Base-by-base conservation (phyloP, 2,888 invertebrate species). In the Pseudococcus viburni region DNA sequence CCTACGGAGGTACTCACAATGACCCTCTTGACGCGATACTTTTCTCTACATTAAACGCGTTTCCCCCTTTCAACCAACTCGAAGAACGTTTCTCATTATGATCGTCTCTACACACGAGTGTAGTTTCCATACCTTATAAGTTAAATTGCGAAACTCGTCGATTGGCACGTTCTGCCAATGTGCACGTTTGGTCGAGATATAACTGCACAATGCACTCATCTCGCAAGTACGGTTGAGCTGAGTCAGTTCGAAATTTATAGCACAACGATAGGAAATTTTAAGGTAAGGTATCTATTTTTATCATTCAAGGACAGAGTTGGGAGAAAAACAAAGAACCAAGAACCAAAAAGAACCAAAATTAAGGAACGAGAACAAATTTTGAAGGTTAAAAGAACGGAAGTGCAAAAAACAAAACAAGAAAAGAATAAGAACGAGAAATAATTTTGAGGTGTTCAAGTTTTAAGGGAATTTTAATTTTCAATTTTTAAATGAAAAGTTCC, bases 61-160 rank as follows among this genome's bases (percentile, higher is more conserved):
- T 39, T 39, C 39, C 39, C 39, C 39, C 77, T 42, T 77, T 77
- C 77, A 0, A 39, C 39, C 3, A 22, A 22, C 6, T 11, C 64
- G 64, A 15, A n/a, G 33, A 39, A 80, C 19, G 46, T 19, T 64
- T 83, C 46, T 83, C 80, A 46, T 83, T 83, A 83, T 19, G 64
- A 1, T 11, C 19, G 46, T 83, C 33, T 39, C 80, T 83, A 4
- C 4, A 19, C 80, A 11, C 19, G 64, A 64, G 64, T 64, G 11
- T 64, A 64, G 19, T 64, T 64, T 64, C 22, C 19, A 64, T 64
- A 64, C 22, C 15, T 19, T 64, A 22, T 11, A 64, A 19, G 22
- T 22, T 64, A 7, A 64, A 64, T 64, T 64, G 64, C 64, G 12
- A 33, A 73, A 73, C 15, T 73, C 33, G 33, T 17, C 73, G 26